phyloP scores from a whole-genome alignment of 1,140 invertebrate species.

The Diorhabda carinulata region DNA sequence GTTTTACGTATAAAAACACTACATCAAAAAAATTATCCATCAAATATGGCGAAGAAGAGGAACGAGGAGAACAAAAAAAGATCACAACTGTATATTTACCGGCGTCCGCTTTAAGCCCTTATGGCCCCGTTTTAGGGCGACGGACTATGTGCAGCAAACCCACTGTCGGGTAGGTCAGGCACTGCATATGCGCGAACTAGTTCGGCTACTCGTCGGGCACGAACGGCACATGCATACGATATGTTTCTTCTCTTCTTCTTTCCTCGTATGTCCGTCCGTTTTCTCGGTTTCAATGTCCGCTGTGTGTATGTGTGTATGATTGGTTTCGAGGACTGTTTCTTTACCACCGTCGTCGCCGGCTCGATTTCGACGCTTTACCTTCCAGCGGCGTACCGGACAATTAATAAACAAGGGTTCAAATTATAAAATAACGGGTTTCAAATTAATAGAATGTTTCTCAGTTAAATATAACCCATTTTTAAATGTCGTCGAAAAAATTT shows the following conservation, averaged over 20 bases:
- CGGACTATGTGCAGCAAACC: constrained; percentile 38
- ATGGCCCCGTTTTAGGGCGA: constrained; percentile 41
- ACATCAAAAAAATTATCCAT: neutral
- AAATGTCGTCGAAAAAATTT: too few relatives aligned
- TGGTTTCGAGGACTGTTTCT: constrained; percentile 12
- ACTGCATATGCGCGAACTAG: constrained; percentile 44
- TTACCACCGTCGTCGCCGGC: constrained; percentile 4
- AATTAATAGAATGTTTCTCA: too few relatives aligned
- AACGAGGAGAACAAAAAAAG: neutral
- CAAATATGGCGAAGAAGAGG: neutral
- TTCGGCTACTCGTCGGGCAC: constrained; percentile 21
- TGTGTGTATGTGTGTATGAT: neutral
- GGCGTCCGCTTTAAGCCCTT: constrained; percentile 32
- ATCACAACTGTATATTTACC: neutral
- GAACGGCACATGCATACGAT: constrained; percentile 32
- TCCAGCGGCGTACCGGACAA: constrained; percentile 1
- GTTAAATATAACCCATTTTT: too few relatives aligned
- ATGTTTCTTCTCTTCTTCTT: constrained; percentile 8
- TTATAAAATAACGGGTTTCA: too few relatives aligned
- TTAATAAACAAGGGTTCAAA: neutral
- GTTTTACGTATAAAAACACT: constrained; percentile 4
- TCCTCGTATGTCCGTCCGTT: constrained; percentile 3
- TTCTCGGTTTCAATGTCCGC: constrained; percentile 19
- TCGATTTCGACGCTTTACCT: constrained; percentile 9
- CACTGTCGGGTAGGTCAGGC: constrained; percentile 46